phyloP scores from a whole-genome alignment of 2,888 invertebrate species.

The Tetrapedia diversipes region DNA sequence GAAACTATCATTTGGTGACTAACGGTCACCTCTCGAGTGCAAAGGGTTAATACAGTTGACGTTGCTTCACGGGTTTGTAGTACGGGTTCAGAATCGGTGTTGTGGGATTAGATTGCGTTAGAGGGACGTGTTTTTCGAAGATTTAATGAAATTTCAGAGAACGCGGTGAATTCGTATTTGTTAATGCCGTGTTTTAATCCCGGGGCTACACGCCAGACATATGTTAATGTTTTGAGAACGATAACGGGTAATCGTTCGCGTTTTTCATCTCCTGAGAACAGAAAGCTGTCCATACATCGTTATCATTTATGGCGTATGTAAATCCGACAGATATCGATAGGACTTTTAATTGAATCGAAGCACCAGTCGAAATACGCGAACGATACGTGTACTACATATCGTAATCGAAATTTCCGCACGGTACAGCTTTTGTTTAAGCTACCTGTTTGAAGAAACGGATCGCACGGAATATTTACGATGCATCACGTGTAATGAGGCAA shows the following conservation, averaged over 20 bases:
- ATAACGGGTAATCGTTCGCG: constrained; percentile 65
- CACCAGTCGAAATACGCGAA: not conserved
- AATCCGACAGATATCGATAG: constrained; percentile 53
- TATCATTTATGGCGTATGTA: constrained; percentile 52
- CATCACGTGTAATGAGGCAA: too few relatives aligned
- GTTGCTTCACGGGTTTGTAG: too few relatives aligned
- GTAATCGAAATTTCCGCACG: not conserved
- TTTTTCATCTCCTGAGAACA: constrained; percentile 70
- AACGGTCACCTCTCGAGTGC: too few relatives aligned
- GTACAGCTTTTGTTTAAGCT: too few relatives aligned
- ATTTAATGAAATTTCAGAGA: too few relatives aligned
- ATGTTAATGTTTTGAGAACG: constrained; percentile 65
- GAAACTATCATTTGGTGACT: too few relatives aligned
- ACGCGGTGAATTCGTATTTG: constrained; percentile 1
- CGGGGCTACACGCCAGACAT: constrained; percentile 49
- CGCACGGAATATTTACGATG: too few relatives aligned
- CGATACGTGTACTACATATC: not conserved
- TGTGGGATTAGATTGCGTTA: too few relatives aligned
- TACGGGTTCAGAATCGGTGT: too few relatives aligned
- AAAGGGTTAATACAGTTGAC: too few relatives aligned
- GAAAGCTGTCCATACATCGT: constrained; percentile 70
- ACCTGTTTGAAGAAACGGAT: too few relatives aligned
- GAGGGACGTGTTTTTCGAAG: too few relatives aligned
- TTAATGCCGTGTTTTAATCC: constrained; percentile 35
- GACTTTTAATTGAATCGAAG: constrained; percentile 64